Evolutionary conservation across 2,888 invertebrate genomes (phyloP).

Genomic region (Hirtodrosophila duncani): DNA sequence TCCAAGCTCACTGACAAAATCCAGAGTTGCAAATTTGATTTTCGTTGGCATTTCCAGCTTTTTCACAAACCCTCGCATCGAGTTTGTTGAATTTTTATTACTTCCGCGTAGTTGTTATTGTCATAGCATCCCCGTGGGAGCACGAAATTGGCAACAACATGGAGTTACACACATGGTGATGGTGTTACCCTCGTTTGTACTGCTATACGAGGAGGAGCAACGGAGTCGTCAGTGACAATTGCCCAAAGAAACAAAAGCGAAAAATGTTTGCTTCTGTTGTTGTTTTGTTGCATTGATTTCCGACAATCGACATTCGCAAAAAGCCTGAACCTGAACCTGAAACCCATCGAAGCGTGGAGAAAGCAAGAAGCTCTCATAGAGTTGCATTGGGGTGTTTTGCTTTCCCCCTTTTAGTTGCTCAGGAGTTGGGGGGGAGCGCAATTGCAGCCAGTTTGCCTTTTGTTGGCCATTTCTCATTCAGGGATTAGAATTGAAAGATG

Average conservation of each 20-base stretch:
- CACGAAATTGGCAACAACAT: slow-evolving; percentile 38
- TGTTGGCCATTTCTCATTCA: slow-evolving; percentile 24
- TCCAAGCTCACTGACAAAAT: not conserved
- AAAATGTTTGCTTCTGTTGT: slow-evolving; percentile 36
- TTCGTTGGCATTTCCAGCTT: slow-evolving; percentile 55
- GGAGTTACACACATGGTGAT: slow-evolving; percentile 1
- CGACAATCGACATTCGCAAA: slow-evolving; percentile 30
- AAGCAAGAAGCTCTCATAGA: slow-evolving; percentile 43
- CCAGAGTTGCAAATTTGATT: slow-evolving; percentile 52
- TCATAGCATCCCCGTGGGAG: slow-evolving; percentile 69
- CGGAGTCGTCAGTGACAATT: slow-evolving; percentile 10
- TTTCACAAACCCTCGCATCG: slow-evolving; percentile 29
- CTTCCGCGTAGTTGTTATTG: slow-evolving; percentile 30
- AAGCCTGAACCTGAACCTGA: slow-evolving; percentile 43
- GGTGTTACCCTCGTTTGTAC: too few species aligned
- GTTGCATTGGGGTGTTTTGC: slow-evolving; percentile 40
- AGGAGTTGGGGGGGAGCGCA: slow-evolving; percentile 2
- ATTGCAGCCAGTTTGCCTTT: slow-evolving; percentile 21
- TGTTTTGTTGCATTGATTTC: slow-evolving; percentile 65
- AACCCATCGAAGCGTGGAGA: slow-evolving; percentile 59
- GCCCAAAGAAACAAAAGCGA: slow-evolving; percentile 27
- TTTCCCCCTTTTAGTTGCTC: slow-evolving; percentile 13
- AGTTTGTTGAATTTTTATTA: slow-evolving; percentile 20
- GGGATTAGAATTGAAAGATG: slow-evolving; percentile 23
- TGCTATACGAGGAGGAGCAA: too few species aligned